Conservation (phyloP, 1,140 invertebrate species). For the Ditylenchus dipsaci region DNA sequence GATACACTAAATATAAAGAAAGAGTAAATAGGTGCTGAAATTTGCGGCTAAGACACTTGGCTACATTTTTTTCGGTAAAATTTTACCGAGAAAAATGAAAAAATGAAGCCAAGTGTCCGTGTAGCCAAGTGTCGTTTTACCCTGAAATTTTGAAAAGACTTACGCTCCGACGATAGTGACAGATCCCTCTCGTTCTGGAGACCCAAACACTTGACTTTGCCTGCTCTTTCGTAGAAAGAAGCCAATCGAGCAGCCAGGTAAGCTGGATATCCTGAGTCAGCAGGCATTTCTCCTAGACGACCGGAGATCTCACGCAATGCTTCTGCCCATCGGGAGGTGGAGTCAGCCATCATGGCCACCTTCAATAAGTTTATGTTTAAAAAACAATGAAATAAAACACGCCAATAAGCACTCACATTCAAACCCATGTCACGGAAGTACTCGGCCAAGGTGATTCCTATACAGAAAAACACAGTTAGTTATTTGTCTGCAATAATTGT, state of each 20-base stretch:
- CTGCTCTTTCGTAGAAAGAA: slow-evolving; percentile 98
- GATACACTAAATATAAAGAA: slow-evolving; percentile 69
- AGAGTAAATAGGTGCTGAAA: slow-evolving; percentile 24
- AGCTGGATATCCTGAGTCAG: slow-evolving; percentile 89
- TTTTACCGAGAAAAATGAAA: not conserved
- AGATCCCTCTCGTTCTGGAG: slow-evolving; percentile 92
- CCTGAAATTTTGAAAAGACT: slow-evolving; percentile 45
- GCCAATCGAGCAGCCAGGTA: slow-evolving; percentile 83
- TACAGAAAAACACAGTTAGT: too few species aligned
- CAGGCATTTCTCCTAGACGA: slow-evolving; percentile 99
- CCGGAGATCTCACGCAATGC: slow-evolving; percentile 99
- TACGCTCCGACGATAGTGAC: slow-evolving; percentile 96
- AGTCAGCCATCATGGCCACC: slow-evolving; percentile 99
- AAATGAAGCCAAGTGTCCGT: too few species aligned
- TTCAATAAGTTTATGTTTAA: not conserved
- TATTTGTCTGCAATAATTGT: not conserved
- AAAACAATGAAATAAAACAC: not conserved
- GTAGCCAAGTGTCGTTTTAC: too few species aligned
- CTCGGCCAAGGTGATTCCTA: slow-evolving; percentile 52
- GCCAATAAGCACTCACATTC: slow-evolving; percentile 64
- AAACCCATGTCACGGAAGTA: slow-evolving; percentile 86
- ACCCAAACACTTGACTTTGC: slow-evolving; percentile 93
- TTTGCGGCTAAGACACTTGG: not conserved
- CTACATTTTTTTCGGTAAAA: too few species aligned
- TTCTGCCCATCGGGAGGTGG: slow-evolving; percentile 99